Evolutionary conservation across 2,888 invertebrate genomes (phyloP).

Genomic region (Noctua comes): DNA sequence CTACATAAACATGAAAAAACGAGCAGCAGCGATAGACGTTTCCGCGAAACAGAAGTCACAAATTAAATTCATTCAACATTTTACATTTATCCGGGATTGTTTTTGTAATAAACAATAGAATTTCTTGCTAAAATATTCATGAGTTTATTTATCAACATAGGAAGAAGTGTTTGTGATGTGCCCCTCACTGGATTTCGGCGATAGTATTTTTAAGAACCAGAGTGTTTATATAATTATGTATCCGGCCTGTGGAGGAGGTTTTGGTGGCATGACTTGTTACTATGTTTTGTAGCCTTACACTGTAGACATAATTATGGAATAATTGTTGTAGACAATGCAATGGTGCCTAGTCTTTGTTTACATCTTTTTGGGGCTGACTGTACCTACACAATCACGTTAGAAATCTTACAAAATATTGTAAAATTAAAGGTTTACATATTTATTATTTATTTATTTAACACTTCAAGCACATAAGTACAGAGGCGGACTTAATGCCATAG

Average conservation of each 20-base stretch:
- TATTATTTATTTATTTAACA: no score
- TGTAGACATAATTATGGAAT: no score
- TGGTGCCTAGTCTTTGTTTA: no score
- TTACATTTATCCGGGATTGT: conserved; percentile 20
- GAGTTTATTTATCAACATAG: background rate
- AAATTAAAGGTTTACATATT: no score
- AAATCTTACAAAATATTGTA: background rate
- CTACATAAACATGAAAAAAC: conserved; percentile 30
- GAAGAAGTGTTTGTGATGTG: background rate
- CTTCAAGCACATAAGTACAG: no score
- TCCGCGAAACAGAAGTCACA: conserved; percentile 32
- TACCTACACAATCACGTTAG: background rate
- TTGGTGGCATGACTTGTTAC: no score
- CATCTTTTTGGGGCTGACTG: no score
- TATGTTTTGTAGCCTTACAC: no score
- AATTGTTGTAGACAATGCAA: no score
- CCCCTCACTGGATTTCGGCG: background rate
- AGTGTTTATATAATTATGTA: no score
- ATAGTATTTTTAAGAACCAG: background rate
- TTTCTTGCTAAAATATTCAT: conserved; percentile 34
- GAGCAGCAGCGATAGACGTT: conserved; percentile 10
- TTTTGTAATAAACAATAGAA: conserved; percentile 37
- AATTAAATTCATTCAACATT: conserved; percentile 25
- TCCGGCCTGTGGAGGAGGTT: no score
- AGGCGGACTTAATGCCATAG: no score